A percentile compares a stretch with the other conserved stretches of the same genome.
Evolutionary conservation across 92 coral and sea anemone species (phyloP).

Genomic region (Scolanthus callimorphus): DNA sequence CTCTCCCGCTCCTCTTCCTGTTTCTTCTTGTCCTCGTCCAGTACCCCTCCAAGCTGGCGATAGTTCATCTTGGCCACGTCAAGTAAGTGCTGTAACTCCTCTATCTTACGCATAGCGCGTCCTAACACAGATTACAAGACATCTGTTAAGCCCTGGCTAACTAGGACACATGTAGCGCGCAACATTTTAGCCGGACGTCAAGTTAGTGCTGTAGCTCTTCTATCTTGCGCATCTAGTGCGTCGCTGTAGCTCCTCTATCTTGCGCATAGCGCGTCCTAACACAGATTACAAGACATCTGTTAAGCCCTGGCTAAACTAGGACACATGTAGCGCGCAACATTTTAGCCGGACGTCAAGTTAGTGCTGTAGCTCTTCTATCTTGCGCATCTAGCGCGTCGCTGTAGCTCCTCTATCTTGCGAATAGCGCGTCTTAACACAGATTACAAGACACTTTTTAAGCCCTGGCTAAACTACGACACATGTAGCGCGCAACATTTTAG

Average conservation of each 20-base stretch:
- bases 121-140: conserved; percentile 43
- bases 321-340: conserved; percentile 32
- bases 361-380: too few species aligned
- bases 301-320: not conserved
- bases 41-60: conserved; percentile 91
- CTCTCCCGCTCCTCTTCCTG: conserved; percentile 92
- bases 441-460: not conserved
- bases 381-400: too few species aligned
- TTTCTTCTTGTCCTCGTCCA: conserved; percentile 90
- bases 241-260: conserved; percentile 92
- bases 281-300: not conserved
- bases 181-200: too few species aligned
- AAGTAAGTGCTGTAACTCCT: conserved; percentile 78
- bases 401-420: conserved; percentile 94
- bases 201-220: conserved; percentile 72
- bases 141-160: not conserved
- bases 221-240: too few species aligned
- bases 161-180: not conserved
- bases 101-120: conserved; percentile 98
- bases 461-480: not conserved
- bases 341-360: conserved; percentile 87
- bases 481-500: not conserved
- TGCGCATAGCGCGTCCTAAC: conserved; percentile 97
- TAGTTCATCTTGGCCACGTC: conserved; percentile 99
- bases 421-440: conserved; percentile 83